phyloP scores from a whole-genome alignment of 2,797 vertebrate genomes.

The Trematomus bernacchii region DNA sequence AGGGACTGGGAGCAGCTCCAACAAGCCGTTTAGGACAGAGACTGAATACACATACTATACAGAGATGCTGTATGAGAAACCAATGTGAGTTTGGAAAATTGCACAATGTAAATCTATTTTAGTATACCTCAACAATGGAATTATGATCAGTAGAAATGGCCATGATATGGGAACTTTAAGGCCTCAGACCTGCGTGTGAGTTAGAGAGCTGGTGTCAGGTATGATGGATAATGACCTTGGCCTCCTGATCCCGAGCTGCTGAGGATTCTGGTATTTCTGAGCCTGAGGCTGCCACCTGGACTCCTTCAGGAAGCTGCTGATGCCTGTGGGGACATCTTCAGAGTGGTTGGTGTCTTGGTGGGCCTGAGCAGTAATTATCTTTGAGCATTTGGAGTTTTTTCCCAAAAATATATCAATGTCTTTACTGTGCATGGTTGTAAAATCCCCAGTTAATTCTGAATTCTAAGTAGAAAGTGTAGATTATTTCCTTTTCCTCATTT shows the following conservation, averaged over 20 bases:
- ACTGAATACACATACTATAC: too few species aligned
- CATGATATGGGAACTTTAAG: background rate
- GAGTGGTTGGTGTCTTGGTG: background rate
- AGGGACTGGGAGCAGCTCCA: too few species aligned
- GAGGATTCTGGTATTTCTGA: slow-evolving; percentile 59
- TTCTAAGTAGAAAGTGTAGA: background rate
- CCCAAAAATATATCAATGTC: background rate
- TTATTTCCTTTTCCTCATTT: background rate
- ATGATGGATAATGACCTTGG: background rate
- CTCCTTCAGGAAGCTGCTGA: slow-evolving; percentile 25
- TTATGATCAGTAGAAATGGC: too few species aligned
- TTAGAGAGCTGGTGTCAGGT: background rate
- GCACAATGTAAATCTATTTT: too few species aligned
- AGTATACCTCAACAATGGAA: too few species aligned
- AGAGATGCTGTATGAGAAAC: too few species aligned
- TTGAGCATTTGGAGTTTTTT: background rate
- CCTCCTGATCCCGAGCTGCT: slow-evolving; percentile 14
- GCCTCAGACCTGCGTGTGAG: background rate
- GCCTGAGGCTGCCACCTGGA: slow-evolving; percentile 56
- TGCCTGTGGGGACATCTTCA: slow-evolving; percentile 54
- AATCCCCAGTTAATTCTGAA: background rate
- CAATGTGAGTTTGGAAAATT: too few species aligned
- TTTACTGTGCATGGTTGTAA: background rate
- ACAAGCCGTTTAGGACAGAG: too few species aligned
- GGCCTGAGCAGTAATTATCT: slow-evolving; percentile 4